Evolutionary conservation across 2,113 vertebrate genomes (phyloP), one percentile per base, ranked within the genome.

Genomic region (zebrafish (Danio rerio)): DNA sequence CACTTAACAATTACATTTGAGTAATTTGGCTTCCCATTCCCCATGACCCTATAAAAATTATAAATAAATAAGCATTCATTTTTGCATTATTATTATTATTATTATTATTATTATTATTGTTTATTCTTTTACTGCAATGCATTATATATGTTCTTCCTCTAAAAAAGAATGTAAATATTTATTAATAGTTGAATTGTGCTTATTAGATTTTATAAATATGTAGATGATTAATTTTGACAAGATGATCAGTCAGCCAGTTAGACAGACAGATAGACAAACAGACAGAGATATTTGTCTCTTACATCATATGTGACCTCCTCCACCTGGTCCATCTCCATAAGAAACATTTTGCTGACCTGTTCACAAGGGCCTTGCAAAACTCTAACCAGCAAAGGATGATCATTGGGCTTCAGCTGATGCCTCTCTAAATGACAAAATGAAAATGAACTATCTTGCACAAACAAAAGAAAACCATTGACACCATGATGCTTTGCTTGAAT

Each of bases 281-380:
- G 31, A 31, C 31, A 62, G 40, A 15, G n/a, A 21, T 21, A 47
- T 53, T 7, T 43, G 18, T 18, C 15, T 92, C 95, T 96, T 93
- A 99, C 98, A 0, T 99, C 97, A 9, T 99, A 96, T 12, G 97
- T 99, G 91, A 99, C 94, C 88, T 99, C 97, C 59, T 98, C 97
- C 78, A 95, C 95, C 87, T 98, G 95, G 88, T 99, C 96, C 72
- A 95, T 95, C 87, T 99, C 98, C 97, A 98, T 99, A 62, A 99
- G 95, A 91, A 99, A 99, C 42, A 99, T 92, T 85, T 95, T 97
- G 89, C 95, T 95, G 84, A 99, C 94, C 89, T 96, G 96, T 88
- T 99, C 98, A 83, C 98, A 99, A 0, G 98, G 98, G 12, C 98
- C 98, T 85, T 98, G 96, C 84, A 99, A 94, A n/a, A 99, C 81